A percentile compares a stretch with the other conserved stretches of the same genome.
Conservation (phyloP, 2,797 vertebrate genomes). For the Betta splendens region DNA sequence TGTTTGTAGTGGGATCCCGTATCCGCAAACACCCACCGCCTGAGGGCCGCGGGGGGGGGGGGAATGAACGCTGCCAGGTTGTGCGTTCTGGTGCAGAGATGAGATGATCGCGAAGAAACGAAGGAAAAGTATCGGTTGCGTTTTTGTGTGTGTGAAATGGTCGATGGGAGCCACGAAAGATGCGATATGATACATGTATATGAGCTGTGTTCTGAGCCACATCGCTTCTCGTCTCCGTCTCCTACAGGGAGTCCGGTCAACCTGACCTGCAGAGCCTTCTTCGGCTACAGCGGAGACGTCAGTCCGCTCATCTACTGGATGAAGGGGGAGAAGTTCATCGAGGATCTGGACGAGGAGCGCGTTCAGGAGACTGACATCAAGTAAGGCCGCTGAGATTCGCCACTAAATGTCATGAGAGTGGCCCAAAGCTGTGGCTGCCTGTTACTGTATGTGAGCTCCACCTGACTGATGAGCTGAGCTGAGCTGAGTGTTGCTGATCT, state of each 20-base stretch:
- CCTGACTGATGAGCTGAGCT: too few species aligned
- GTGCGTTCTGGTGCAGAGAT: background rate
- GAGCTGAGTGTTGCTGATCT: too few species aligned
- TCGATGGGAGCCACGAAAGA: too few species aligned
- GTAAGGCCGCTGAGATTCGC: constrained; percentile 75
- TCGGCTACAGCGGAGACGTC: constrained; percentile 94
- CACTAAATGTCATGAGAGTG: background rate
- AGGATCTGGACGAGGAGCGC: constrained; percentile 94
- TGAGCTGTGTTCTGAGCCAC: constrained; percentile 5
- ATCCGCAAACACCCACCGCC: background rate
- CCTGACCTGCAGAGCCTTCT: constrained; percentile 95
- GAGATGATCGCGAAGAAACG: too few species aligned
- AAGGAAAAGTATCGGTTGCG: too few species aligned
- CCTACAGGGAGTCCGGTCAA: constrained; percentile 89
- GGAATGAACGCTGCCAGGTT: background rate
- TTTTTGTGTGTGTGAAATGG: too few species aligned
- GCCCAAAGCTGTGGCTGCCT: too few species aligned
- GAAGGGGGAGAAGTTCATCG: constrained; percentile 99
- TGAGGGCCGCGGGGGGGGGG: too few species aligned
- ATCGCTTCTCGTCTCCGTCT: constrained; percentile 34
- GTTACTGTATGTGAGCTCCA: too few species aligned
- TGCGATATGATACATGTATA: background rate
- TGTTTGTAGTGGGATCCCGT: constrained; percentile 1
- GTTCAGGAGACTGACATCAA: constrained; percentile 95
- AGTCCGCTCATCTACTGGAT: constrained; percentile 98